A percentile compares a stretch with the other conserved stretches of the same genome.
Evolutionary conservation across 1,140 invertebrate genomes (phyloP).

Genomic region (Dreissena rostriformis): DNA sequence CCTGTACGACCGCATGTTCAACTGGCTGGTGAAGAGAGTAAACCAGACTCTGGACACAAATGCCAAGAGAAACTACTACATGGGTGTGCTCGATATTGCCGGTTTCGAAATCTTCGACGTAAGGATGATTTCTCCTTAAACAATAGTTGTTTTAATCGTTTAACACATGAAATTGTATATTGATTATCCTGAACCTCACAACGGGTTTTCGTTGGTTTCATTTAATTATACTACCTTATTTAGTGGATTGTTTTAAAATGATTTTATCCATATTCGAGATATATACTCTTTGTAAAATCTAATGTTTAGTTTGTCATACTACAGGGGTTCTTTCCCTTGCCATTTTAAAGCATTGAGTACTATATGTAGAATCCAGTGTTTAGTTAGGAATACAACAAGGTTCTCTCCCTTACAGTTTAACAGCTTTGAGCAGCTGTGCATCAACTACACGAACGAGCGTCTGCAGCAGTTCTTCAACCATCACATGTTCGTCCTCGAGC

Average conservation of each 20-base stretch:
- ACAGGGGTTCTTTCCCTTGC: constrained; percentile 72
- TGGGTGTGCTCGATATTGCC: constrained; percentile 99
- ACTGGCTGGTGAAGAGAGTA: constrained; percentile 98
- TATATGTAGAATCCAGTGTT: no score
- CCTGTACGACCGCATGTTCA: constrained; percentile 97
- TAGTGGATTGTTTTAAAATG: neutral
- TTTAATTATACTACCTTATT: no score
- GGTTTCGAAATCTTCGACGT: constrained; percentile 99
- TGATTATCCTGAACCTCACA: no score
- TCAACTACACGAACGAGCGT: constrained; percentile 99
- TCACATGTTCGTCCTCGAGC: constrained; percentile 99
- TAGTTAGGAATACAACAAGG: no score
- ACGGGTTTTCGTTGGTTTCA: no score
- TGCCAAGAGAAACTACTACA: constrained; percentile 98
- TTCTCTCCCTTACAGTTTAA: constrained; percentile 89
- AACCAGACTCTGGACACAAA: constrained; percentile 99
- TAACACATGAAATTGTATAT: no score
- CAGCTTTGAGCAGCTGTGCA: constrained; percentile 99
- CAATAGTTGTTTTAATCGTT: no score
- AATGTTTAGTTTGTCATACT: no score
- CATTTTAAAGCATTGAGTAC: constrained; percentile 99
- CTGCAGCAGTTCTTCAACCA: constrained; percentile 99
- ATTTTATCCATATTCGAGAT: no score
- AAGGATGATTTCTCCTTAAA: constrained; percentile 81
- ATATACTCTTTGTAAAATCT: no score